These are phyloP conservation scores for Cantharis lateralis DNA, from an alignment of 2,888 invertebrate species.

Conservation along the genomic window DNA sequence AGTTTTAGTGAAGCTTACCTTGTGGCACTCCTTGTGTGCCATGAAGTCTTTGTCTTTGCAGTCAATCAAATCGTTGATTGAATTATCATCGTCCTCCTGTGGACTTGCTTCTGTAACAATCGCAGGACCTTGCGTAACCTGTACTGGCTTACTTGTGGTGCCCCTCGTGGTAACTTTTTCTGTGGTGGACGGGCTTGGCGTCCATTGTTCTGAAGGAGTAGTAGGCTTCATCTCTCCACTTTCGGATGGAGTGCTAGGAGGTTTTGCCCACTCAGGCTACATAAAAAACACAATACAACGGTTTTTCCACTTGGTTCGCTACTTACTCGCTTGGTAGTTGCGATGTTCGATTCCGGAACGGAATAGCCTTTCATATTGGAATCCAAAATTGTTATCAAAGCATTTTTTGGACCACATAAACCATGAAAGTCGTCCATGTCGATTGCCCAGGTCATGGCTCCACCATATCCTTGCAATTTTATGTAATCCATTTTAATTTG, in stretches of 20 bases:
- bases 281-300: slow-evolving; percentile 32
- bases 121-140: slow-evolving; percentile 31
- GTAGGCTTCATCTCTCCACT: slow-evolving; percentile 43
- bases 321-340: slow-evolving; percentile 72
- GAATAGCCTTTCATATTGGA: slow-evolving; percentile 71
- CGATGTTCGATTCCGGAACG: slow-evolving; percentile 69
- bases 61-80: slow-evolving; percentile 46
- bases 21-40: slow-evolving; percentile 62
- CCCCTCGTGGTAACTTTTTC: slow-evolving; percentile 20
- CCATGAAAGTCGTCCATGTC: slow-evolving; percentile 91
- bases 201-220: slow-evolving; percentile 44
- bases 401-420: slow-evolving; percentile 77
- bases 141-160: slow-evolving; percentile 32
- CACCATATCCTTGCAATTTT: slow-evolving; percentile 79
- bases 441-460: slow-evolving; percentile 92
- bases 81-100: slow-evolving; percentile 16
- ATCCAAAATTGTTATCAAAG: slow-evolving; percentile 73
- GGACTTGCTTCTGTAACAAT: slow-evolving; percentile 42
- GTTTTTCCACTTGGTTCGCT: not conserved
- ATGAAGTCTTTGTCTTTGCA: slow-evolving; percentile 62
- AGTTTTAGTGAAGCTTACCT: slow-evolving; percentile 53
- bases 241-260: slow-evolving; percentile 69
- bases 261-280: slow-evolving; percentile 82
- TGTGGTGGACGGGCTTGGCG: slow-evolving; percentile 31
- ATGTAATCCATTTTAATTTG: slow-evolving; percentile 91